Evolutionary conservation across 30 jellyfish, hydroid and myxozoan species (phyloP).

Genomic region (Aurelia aurita): DNA sequence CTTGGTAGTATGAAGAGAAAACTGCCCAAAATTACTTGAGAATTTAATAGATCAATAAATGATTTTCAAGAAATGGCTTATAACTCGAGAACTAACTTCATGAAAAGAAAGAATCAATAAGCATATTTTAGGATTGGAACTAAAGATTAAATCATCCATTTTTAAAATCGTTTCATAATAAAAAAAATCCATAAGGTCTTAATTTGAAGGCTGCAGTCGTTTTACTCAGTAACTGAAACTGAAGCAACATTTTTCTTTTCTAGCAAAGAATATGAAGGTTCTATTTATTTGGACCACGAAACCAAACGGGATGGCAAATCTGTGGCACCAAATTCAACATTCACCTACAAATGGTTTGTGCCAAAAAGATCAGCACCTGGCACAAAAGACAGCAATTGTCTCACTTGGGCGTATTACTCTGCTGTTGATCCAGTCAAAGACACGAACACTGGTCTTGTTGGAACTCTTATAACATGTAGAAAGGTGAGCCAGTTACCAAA

Average conservation of each 20-base stretch:
- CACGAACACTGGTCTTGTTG: conserved; percentile 68
- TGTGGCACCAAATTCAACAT: conserved; percentile 44
- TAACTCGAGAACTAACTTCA: too few relatives aligned
- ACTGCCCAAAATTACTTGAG: too few relatives aligned
- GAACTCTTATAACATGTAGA: conserved; percentile 72
- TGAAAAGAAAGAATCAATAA: too few relatives aligned
- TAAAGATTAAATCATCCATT: too few relatives aligned
- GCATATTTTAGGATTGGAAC: too few relatives aligned
- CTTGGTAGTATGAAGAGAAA: too few relatives aligned
- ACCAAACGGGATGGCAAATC: conserved; percentile 9
- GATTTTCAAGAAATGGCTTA: too few relatives aligned
- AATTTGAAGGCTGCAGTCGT: too few relatives aligned
- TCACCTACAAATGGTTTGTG: conserved; percentile 56
- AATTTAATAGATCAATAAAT: too few relatives aligned
- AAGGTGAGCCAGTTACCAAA: conserved; percentile 62
- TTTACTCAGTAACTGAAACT: too few relatives aligned
- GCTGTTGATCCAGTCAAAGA: conserved; percentile 69
- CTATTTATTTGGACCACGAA: conserved; percentile 37
- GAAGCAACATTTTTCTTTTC: not conserved
- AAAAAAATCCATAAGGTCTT: too few relatives aligned
- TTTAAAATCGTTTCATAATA: too few relatives aligned
- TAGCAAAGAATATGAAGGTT: conserved; percentile 69
- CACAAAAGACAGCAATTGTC: conserved; percentile 49
- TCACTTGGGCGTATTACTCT: conserved; percentile 76
- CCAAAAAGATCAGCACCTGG: conserved; percentile 74